Percentiles rank a stretch among this genome's conserved stretches.
Conservation (phyloP, 2,113 vertebrate species). For the Rhombomys opimus region DNA sequence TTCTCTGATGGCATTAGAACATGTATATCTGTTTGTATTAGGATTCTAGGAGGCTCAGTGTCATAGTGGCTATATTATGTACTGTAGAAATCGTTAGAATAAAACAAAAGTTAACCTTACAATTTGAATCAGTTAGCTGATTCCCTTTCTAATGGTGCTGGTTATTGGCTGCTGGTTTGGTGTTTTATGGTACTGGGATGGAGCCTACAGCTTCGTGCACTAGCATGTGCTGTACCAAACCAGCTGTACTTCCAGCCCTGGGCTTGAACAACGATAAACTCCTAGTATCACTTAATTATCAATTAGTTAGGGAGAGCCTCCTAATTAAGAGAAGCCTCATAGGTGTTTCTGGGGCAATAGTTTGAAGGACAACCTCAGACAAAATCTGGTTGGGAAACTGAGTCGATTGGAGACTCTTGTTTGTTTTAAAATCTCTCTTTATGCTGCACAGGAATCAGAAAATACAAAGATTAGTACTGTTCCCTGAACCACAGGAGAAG, state of each 20-base stretch:
- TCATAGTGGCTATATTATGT: not conserved
- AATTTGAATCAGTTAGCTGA: not conserved
- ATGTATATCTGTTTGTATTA: constrained; percentile 40
- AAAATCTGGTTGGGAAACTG: not conserved
- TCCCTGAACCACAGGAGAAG: constrained; percentile 27
- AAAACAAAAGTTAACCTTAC: not conserved
- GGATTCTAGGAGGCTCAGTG: not conserved
- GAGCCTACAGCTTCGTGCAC: not conserved
- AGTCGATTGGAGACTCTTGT: not conserved
- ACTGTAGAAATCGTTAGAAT: constrained; percentile 3
- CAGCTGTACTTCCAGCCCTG: not conserved
- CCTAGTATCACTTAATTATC: not conserved
- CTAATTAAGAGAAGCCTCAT: not conserved
- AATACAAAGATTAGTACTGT: constrained; percentile 9
- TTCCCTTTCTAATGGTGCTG: not conserved
- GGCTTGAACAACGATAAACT: not conserved
- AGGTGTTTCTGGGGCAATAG: not conserved
- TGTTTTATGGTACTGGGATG: not conserved
- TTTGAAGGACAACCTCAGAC: not conserved
- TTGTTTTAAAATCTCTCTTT: not conserved
- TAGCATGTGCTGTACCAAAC: accelerated
- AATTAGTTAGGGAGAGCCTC: not conserved
- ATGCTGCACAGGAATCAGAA: not conserved
- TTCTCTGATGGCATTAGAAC: constrained; percentile 19
- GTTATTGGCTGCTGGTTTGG: not conserved